These are phyloP conservation scores for Whitmania pigra DNA, from an alignment of 1,140 invertebrate genomes.

Conservation along the genomic window DNA sequence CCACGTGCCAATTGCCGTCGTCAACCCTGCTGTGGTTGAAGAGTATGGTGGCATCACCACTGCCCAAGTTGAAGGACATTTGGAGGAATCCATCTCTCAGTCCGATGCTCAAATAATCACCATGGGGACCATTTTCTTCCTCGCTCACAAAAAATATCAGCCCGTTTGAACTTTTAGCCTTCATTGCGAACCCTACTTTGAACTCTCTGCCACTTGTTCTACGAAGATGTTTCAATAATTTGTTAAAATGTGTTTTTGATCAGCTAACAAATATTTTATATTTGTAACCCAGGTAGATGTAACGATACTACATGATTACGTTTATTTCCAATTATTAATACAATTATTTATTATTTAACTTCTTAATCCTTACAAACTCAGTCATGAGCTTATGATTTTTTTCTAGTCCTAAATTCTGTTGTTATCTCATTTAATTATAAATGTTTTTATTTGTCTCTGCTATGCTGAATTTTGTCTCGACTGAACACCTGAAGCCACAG, in stretches of 20 bases:
- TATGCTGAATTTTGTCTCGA: no score
- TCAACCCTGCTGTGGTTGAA: slow-evolving; percentile 76
- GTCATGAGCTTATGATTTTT: neutral
- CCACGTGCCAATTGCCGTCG: slow-evolving; percentile 80
- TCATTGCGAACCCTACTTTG: slow-evolving; percentile 67
- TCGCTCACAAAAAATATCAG: slow-evolving; percentile 80
- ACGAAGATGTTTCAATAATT: slow-evolving; percentile 27
- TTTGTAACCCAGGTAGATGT: no score
- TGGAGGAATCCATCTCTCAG: slow-evolving; percentile 62
- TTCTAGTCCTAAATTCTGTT: no score
- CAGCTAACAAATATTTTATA: no score
- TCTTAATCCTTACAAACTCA: neutral
- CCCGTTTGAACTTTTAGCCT: slow-evolving; percentile 54
- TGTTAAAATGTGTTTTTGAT: no score
- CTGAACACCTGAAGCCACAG: no score
- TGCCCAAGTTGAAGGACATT: slow-evolving; percentile 55
- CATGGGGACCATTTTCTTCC: slow-evolving; percentile 45
- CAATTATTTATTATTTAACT: slow-evolving; percentile 9
- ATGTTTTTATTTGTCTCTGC: no score
- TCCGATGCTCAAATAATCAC: slow-evolving; percentile 70
- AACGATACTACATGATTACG: no score
- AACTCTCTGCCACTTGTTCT: slow-evolving; percentile 64
- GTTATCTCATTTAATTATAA: no score
- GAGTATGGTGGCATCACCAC: slow-evolving; percentile 55
- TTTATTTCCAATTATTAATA: neutral